phyloP scores from a whole-genome alignment of 2,113 vertebrate genomes.

The Catharus bicknelli region DNA sequence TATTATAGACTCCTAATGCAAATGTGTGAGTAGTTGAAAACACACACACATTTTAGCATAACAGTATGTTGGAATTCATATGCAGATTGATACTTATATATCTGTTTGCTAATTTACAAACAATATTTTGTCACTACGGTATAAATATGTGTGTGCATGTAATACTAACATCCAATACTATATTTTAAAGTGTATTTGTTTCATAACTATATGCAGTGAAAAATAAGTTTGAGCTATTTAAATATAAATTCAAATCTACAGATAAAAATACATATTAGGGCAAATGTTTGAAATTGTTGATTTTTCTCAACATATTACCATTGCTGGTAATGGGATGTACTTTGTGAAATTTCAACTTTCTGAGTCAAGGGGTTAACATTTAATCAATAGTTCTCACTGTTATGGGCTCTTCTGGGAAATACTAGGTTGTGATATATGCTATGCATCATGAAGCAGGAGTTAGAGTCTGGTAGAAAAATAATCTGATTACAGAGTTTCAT shows the following conservation, averaged over 20 bases:
- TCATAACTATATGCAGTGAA: not conserved
- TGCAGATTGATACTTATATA: not conserved
- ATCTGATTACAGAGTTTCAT: slow-evolving; percentile 20
- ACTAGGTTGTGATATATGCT: not conserved
- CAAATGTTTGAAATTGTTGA: not conserved
- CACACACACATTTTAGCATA: not conserved
- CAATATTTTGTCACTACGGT: not conserved
- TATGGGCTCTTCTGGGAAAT: slow-evolving; percentile 47
- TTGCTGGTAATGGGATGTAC: slow-evolving; percentile 7
- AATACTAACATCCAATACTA: not conserved
- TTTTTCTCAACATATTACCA: not conserved
- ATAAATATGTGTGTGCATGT: not conserved
- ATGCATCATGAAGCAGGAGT: slow-evolving; percentile 53
- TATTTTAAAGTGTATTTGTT: not conserved
- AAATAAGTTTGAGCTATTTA: not conserved
- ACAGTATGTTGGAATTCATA: not conserved
- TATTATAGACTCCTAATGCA: not conserved
- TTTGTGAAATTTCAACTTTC: slow-evolving; percentile 37
- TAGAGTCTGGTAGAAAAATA: slow-evolving; percentile 40
- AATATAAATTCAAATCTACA: not conserved
- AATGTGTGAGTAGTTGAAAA: not conserved
- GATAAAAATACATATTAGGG: not conserved
- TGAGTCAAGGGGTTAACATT: slow-evolving; percentile 37
- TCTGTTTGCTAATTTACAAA: not conserved
- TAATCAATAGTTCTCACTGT: slow-evolving; percentile 51